Base-by-base conservation (phyloP, 2,888 invertebrate genomes). In the Lepidocyrtoides sp. region DNA sequence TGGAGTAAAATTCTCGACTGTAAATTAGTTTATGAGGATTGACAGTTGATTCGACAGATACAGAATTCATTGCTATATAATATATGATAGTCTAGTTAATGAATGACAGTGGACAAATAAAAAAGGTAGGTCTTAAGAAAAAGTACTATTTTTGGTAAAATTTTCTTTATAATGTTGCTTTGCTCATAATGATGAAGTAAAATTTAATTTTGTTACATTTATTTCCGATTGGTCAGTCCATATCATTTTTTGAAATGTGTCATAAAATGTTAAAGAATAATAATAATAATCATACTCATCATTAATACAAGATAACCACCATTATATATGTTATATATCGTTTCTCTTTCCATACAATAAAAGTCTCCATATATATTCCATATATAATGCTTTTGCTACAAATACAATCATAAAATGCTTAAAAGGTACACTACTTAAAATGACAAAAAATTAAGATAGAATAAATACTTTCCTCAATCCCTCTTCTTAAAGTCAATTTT, bases 141-240 rank as follows among this genome's bases (percentile, higher is more conserved):
- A 75, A 75, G 75, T 75, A 75, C 14, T 23, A 48, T n/a, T 75
- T 75, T 72, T 44, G 23, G 48, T 48, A 41, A 75, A 75, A 48
- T 75, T 75, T 75, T 69, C 57, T 88, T 88, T 79, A 88, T 88
- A 88, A 69, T 82, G 88, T 88, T 88, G 88, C 63, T 87, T 91
- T 89, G 89, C 88, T 88, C 91, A 82, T 87, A 85, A 91, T 88
- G 91, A 91, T 91, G 83, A 93, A 91, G 88, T 93, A 88, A 91
- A 93, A 92, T 91, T 93, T 92, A 93, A 93, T 91, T 93, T 93
- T 93, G 92, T 93, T 89, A 89, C 92, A 92, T 93, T 93, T 92
- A 92, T 93, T 93, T 93, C 91, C 92, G 81, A 92, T 90, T 88
- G 85, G 81, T 91, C 91, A 91, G 91, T 91, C 91, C 88, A 88